Evolutionary conservation across 2,797 vertebrate genomes (phyloP).

Genomic region (Denticeps clupeoides): DNA sequence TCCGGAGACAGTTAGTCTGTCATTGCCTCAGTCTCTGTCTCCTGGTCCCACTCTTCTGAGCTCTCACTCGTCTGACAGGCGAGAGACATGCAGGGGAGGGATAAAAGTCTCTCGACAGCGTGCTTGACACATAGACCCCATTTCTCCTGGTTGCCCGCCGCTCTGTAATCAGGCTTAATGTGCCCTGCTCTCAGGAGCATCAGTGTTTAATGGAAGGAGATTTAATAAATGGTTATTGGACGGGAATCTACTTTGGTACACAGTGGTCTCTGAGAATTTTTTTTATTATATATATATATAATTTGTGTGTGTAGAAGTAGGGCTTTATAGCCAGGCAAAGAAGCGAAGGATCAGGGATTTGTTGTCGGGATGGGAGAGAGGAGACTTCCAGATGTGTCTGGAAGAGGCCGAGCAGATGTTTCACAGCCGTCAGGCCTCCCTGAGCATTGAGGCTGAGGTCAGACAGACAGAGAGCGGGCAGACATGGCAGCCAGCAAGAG

Average conservation of each 20-base stretch:
- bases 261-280: conserved; percentile 58
- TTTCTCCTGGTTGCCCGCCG: conserved; percentile 59
- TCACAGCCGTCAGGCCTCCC: neutral
- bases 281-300: conserved; percentile 22
- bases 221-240: conserved; percentile 98
- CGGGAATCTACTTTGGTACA: conserved; percentile 90
- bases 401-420: conserved; percentile 5
- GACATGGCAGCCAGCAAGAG: no score
- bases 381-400: conserved; percentile 30
- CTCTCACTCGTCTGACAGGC: conserved; percentile 50
- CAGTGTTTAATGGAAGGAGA: conserved; percentile 85
- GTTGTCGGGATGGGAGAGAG: conserved; percentile 38
- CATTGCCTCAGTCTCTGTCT: conserved; percentile 2
- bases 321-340: conserved; percentile 26
- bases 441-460: neutral
- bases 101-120: conserved; percentile 63
- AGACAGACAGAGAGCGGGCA: no score
- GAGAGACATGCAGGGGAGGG: conserved; percentile 43
- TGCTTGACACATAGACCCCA: conserved; percentile 60
- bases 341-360: conserved; percentile 33
- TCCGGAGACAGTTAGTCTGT: no score
- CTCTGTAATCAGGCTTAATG: conserved; percentile 92
- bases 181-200: conserved; percentile 67
- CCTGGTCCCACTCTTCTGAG: conserved; percentile 10
- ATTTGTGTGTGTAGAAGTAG: conserved; percentile 12